Base-by-base conservation (phyloP, 2,113 vertebrate species). In the Panurus biarmicus region DNA sequence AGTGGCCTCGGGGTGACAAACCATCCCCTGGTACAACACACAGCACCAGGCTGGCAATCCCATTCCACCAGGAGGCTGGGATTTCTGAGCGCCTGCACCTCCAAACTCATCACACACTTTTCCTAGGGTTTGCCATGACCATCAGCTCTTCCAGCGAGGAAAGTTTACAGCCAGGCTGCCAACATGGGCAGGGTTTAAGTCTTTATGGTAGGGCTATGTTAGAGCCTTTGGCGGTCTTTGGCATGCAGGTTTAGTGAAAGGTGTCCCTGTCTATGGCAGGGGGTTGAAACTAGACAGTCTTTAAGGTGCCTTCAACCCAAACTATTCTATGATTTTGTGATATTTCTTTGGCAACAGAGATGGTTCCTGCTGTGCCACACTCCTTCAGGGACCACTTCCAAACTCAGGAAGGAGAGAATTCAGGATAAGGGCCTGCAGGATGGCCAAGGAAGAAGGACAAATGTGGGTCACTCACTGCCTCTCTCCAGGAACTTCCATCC, bases 401-500 rank as follows among this genome's bases (percentile, higher is more conserved):
- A 45, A 33, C 14, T 28, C 42, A 42, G 33, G 25, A 79, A 48
- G 15, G 13, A 50, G 17, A 81, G 16, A 15, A 23, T 38, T 35
- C 20, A 16, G 62, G 53, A 22, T 9, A 28, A 1, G 0, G 29
- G 40, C 36, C 42, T 87, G 42, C 74, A 69, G 42, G 11, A 40
- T 3, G 12, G 77, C 65, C 45, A 31, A 47, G 36, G 9, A 85
- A 67, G 58, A 58, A 56, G 19, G 29, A 72, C 17, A 58, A 17
- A 14, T 0, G 0, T 0, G 0, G 10, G 11, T 71, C 28, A 57
- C 9, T 7, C 42, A n/a, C 26, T 42, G 31, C 40, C 7, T 64
- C 17, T 36, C 45, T 72, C 33, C 69, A 33, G 0, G 0, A 21
- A 6, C 12, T 19, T 40, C 70, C 67, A n/a, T 9, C n/a, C 42